Conservation (phyloP, 2,888 invertebrate genomes). For the Agonopterix alstromeriana region DNA sequence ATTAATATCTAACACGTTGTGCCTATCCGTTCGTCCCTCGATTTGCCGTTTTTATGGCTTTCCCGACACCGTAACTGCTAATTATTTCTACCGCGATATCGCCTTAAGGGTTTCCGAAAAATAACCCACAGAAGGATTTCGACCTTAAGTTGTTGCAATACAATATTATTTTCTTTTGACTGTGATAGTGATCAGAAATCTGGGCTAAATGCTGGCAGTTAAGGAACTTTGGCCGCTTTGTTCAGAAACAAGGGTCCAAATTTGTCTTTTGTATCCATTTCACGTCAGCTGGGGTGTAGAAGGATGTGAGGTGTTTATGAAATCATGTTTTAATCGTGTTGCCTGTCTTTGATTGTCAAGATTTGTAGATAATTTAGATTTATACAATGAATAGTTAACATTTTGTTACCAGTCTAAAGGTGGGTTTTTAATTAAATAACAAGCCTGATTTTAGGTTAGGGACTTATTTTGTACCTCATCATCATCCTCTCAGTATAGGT, state of each 20-base stretch:
- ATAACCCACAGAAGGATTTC: conserved; percentile 1
- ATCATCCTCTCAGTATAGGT: too few species aligned
- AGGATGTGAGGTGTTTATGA: conserved; percentile 11
- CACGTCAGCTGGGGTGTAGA: conserved; percentile 10
- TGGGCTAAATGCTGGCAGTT: conserved; percentile 10
- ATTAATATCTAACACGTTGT: conserved; percentile 76
- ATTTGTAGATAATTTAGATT: conserved; percentile 7
- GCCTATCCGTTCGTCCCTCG: conserved; percentile 61
- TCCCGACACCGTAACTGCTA: conserved; percentile 60
- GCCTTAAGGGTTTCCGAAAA: conserved; percentile 39
- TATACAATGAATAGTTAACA: conserved; percentile 1
- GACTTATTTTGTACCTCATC: too few species aligned
- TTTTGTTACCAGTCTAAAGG: too few species aligned
- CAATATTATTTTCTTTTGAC: neutral
- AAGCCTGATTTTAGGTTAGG: too few species aligned
- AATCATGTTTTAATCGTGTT: conserved; percentile 9
- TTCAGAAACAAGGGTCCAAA: conserved; percentile 8
- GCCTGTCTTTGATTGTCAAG: conserved; percentile 7
- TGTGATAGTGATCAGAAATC: conserved; percentile 8
- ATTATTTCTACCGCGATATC: conserved; percentile 51
- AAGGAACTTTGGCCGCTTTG: conserved; percentile 10
- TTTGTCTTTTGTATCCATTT: conserved; percentile 3
- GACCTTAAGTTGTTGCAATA: conserved; percentile 1
- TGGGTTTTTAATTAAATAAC: too few species aligned
- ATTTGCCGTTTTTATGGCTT: conserved; percentile 65